A percentile compares a stretch with the other conserved stretches of the same genome.
These are phyloP conservation scores for Cataglyphis livida DNA, from an alignment of 2,888 invertebrate genomes.

Conservation along the genomic window DNA sequence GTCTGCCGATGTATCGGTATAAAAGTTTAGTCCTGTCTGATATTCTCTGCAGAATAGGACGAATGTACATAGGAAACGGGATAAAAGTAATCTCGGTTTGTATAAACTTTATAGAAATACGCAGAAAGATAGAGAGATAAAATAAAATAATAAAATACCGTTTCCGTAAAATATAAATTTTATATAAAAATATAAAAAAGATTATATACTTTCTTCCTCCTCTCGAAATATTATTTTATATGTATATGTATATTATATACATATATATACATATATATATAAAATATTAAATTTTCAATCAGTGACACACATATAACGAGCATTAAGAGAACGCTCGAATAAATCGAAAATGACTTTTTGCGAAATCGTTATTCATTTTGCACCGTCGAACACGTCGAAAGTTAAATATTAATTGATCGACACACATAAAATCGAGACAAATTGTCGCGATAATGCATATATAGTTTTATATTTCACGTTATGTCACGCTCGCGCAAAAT, in stretches of 20 bases:
- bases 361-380: conserved; percentile 2
- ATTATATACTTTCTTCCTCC: background rate
- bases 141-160: background rate
- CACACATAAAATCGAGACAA: conserved; percentile 22
- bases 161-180: background rate
- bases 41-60: conserved; percentile 31
- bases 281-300: conserved; percentile 29
- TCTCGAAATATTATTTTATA: conserved; percentile 17
- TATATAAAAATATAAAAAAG: conserved; percentile 9
- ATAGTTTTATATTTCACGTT: conserved; percentile 9
- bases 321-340: conserved; percentile 5
- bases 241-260: too few species aligned
- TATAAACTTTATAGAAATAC: conserved; percentile 20
- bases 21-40: conserved; percentile 44
- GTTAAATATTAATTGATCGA: conserved; percentile 39
- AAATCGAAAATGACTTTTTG: conserved; percentile 25
- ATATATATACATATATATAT: background rate
- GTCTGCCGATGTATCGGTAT: conserved; percentile 41
- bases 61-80: conserved; percentile 24
- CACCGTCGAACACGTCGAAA: conserved; percentile 4
- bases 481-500: background rate
- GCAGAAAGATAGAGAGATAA: background rate
- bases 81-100: conserved; percentile 15
- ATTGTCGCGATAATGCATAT: conserved; percentile 13
- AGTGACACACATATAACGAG: background rate